Base-by-base conservation (phyloP, 1,140 invertebrate genomes). In the Apolygus lucorum region DNA sequence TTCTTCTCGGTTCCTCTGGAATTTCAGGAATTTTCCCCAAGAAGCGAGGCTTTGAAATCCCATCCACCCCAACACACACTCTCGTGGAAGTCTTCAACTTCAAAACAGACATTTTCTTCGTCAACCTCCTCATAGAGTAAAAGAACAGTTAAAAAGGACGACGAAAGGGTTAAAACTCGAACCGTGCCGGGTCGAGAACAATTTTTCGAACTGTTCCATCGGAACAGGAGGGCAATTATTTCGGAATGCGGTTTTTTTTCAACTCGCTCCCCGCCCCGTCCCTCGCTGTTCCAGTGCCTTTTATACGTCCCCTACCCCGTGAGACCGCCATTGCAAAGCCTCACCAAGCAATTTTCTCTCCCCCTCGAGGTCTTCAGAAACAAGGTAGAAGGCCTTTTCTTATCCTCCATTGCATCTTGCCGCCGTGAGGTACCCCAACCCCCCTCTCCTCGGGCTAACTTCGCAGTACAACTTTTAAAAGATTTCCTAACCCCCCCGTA, bases 351-450 rank as follows among this genome's bases (percentile, higher is more conserved):
- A 63, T 63, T 63, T 63, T 63, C 62, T 27, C 62, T 27, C 62
- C 62, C 27, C 22, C 62, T 27, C 25, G n/a, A n/a, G 25, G 52
- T 8, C 26, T 63, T 27, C 4, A 17, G 17, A 63, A 63, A 63
- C 62, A 63, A 63, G 62, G 22, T 63, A 63, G 62, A 63, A 63
- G 62, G 62, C 22, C 62, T 63, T 63, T 63, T 63, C 62, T 63
- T 63, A 63, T 63, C 62, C 22, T 25, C 34, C 17, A 42, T 42
- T 42, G 17, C 34, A 42, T 42, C 34, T 42, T 17, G 34, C 34
- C 34, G 34, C 34, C 34, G 34, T 17, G 34, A 42, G n/a, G n/a
- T n/a, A n/a, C n/a, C n/a, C n/a, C n/a, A n/a, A 8, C 34, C 34
- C 34, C 34, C 34, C 17, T 42, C 34, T 42, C 17, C 34, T 42